These are phyloP conservation scores for Mormyrus hasselquistii DNA, from an alignment of 2,797 vertebrate genomes.

Conservation along the genomic window DNA sequence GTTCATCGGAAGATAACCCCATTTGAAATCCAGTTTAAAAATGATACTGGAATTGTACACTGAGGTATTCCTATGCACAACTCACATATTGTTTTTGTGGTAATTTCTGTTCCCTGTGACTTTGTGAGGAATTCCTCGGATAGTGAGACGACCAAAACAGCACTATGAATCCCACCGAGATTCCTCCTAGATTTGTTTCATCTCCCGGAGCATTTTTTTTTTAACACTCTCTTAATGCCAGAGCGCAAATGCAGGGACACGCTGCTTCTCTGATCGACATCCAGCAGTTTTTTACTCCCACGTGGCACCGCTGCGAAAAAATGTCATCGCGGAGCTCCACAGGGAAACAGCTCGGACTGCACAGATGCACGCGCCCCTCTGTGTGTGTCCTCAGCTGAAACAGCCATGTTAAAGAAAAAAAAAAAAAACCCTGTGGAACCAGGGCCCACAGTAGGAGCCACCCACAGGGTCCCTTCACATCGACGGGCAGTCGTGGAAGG, in stretches of 20 bases:
- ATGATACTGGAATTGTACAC: not conserved
- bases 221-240: not conserved
- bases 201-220: not conserved
- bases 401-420: not conserved
- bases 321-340: not conserved
- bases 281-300: not conserved
- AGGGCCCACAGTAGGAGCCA: not conserved
- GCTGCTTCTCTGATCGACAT: not conserved
- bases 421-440: not conserved
- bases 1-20: not conserved
- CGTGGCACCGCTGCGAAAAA: not conserved
- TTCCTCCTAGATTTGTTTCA: not conserved
- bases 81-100: not conserved
- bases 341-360: not conserved
- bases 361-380: not conserved
- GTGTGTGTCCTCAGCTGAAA: not conserved
- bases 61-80: not conserved
- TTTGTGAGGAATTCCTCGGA: not conserved
- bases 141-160: not conserved
- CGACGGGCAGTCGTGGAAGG: not conserved
- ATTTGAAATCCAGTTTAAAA: not conserved
- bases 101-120: not conserved
- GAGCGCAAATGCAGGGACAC: not conserved
- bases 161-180: conserved; percentile 3
- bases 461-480: conserved; percentile 10